These are phyloP conservation scores for Callopanchax toddi DNA, from an alignment of 2,113 vertebrate species.

Conservation along the genomic window DNA sequence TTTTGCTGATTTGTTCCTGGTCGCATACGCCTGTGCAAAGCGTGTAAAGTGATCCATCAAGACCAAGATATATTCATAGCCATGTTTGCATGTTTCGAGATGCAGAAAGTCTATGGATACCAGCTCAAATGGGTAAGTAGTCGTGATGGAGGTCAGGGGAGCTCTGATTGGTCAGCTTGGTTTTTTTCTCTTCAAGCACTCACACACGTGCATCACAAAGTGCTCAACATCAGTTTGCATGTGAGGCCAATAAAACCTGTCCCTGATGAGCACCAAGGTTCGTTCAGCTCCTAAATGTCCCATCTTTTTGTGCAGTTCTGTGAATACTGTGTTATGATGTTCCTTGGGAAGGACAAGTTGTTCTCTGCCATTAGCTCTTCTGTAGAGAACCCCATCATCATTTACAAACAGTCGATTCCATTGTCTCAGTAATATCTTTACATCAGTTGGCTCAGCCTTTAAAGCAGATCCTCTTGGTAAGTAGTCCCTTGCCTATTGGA, in stretches of 20 bases:
- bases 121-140: too few species aligned
- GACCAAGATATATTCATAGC: neutral
- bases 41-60: slow-evolving; percentile 1
- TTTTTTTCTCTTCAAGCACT: too few species aligned
- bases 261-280: neutral
- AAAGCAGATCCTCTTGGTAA: too few species aligned
- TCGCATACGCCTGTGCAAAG: neutral
- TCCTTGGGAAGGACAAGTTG: neutral
- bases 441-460: too few species aligned
- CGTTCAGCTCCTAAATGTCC: neutral
- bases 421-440: slow-evolving; percentile 2
- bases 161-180: too few species aligned
- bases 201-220: too few species aligned
- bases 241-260: neutral
- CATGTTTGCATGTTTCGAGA: slow-evolving; percentile 11
- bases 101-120: too few species aligned
- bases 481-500: too few species aligned
- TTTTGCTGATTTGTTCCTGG: neutral
- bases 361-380: neutral
- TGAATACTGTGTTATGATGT: neutral
- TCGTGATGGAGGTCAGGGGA: too few species aligned
- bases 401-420: neutral
- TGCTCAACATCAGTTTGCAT: slow-evolving; percentile 12
- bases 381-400: slow-evolving; percentile 4
- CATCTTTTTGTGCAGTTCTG: slow-evolving; percentile 8